Evolutionary conservation across 2,888 invertebrate species (phyloP), one percentile per base, ranked within the genome.

Genomic region (Rhamphomyia laevipes): DNA sequence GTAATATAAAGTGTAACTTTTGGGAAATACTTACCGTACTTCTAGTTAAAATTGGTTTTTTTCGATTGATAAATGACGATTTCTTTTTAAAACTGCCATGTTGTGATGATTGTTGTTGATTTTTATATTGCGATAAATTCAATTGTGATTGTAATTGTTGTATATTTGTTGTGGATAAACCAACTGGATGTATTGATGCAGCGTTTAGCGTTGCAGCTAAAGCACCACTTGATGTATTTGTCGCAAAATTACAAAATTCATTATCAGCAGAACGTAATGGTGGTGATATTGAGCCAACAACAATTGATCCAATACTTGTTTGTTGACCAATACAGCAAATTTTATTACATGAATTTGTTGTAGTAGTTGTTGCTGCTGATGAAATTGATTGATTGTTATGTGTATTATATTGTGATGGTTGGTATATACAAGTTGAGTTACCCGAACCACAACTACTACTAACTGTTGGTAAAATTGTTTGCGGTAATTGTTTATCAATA

Each of bases 21-120:
- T n/a, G n/a, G 21, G 7, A 4, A n/a, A 17, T 30, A 78, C 64
- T 78, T 71, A 62, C 71, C 70, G 62, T 71, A 71, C 66, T 72
- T 67, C 59, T 68, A 57, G 62, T 72, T 55, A 57, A 63, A 57
- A 59, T 61, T 50, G 68, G 68, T 58, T 68, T 68, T 57, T 66
- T 67, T 54, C 65, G 65, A 57, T 65, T 64, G 60, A 66, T 60
- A 57, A 67, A 64, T 53, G 66, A 63, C 53, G 67, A 60, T 57
- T 66, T 66, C 62, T 68, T 63, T 66, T 63, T 67, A 50, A 41
- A n/a, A 13, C 41, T 41, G 5, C 41, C 41, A 12, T 17, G 21
- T 51, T 51, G 51, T n/a, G 49, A 38, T 60, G 67, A 55, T n/a
- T 51, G 53, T 31, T 44, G 52, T 17, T 47, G 51, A n/a, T 40